A percentile compares a stretch with the other conserved stretches of the same genome.
Conservation (phyloP, 2,113 vertebrate species). For the Microtus richardsoni region DNA sequence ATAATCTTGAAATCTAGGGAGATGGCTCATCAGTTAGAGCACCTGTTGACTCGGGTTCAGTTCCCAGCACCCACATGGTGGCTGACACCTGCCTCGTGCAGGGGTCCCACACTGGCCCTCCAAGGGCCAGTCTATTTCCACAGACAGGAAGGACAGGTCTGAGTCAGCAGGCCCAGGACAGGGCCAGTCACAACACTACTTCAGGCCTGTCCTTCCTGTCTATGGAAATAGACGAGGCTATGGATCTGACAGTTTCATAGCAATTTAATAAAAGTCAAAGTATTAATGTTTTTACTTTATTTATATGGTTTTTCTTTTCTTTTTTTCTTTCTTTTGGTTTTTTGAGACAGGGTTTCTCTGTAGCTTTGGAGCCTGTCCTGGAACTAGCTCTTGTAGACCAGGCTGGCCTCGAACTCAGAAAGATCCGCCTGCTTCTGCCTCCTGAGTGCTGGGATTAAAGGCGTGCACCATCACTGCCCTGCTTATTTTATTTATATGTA, state of each 20-base stretch:
- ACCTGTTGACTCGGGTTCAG: neutral
- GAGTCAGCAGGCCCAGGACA: neutral
- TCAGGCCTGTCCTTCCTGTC: neutral
- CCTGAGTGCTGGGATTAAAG: no score
- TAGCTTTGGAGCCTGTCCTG: neutral
- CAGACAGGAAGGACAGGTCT: neutral
- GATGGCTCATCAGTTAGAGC: neutral
- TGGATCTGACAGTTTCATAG: neutral
- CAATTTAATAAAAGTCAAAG: slow-evolving; percentile 2
- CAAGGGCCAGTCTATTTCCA: neutral
- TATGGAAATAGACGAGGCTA: neutral
- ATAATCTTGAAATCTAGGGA: neutral
- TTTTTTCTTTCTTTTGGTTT: no score
- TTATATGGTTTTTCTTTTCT: neutral
- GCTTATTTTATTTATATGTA: neutral
- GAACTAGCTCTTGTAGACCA: no score
- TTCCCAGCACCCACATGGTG: neutral
- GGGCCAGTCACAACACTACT: neutral
- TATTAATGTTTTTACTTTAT: neutral
- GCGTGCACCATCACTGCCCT: no score
- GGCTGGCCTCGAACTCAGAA: no score
- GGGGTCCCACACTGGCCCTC: neutral
- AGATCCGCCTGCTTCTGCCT: no score
- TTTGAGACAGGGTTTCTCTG: no score
- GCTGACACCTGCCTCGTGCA: neutral